Evolutionary conservation across 2,113 vertebrate species (phyloP), one percentile per base, ranked within the genome.

Genomic region (Jaculus jaculus): DNA sequence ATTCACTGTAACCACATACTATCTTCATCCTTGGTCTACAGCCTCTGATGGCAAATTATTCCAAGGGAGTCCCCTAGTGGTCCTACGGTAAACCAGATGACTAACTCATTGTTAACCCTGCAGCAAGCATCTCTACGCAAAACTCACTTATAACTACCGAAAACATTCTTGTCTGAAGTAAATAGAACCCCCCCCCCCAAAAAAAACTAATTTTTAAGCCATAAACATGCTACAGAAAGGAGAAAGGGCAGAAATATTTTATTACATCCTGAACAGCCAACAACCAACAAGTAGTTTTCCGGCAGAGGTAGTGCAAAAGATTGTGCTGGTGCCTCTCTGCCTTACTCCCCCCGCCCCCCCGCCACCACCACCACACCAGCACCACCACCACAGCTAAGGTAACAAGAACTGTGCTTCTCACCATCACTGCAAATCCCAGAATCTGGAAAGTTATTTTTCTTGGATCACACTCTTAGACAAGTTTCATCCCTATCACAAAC

Each of bases 11-110:
- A 71, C 72, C 58, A 34, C 3, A 6, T 4, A 24, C 28, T 18
- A 34, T 1, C n/a, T 21, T 54, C 30, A 7, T 1, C 21, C 24
- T 20, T 6, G 39, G 63, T 37, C 3, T 66, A 3, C 1, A n/a
- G 16, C 30, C 63, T 69, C 28, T 37, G 39, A 17, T 9, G 20
- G 66, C 30, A 26, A 11, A 24, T 60, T 69, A 15, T 11, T 37
- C 32, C 54, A 47, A 7, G 8, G 15, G 65, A 51, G 47, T 12
- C 30, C 17, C 16, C 65, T 69, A 6, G 11, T 15, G 39, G 39
- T 69, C 39, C 61, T 16, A 24, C 34, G 42, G 37, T 18, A 68
- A 42, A 68, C 26, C 2, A 9, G 9, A 7, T 8, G 16, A 68
- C 34, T 18, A 37, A 80, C 21, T 34, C n/a, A 15, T 51, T 5